Evolutionary conservation across 2,797 vertebrate species (phyloP), one percentile per base, ranked within the genome.

Genomic region (Artibeus jamaicensis): DNA sequence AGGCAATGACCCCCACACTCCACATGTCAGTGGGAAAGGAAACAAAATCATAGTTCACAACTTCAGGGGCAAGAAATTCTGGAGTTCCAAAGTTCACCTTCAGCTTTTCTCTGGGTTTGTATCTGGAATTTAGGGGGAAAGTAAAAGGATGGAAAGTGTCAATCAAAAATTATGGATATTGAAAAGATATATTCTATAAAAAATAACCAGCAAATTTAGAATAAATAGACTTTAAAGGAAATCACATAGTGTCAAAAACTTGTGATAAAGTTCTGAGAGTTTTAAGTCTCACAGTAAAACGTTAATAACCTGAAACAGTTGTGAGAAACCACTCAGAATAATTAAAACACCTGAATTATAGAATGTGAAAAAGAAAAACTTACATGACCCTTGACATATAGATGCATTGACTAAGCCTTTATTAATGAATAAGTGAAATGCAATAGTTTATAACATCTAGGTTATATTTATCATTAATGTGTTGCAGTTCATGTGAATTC

Each of bases 21-120:
- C 99, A 99, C 99, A 99, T 99, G 98, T 99, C 99, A 9, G 99
- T 99, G 85, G 99, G 99, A 98, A 99, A 99, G 93, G 99, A 99
- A 92, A 99, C 99, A 97, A 99, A 99, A 91, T 99, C 99, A n/a
- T 99, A 99, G 98, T 99, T 99, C 98, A 99, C 99, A 89, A 99
- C 99, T 98, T 99, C 99, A 70, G 99, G 99, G 93, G 99, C 99
- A 91, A 99, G 98, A 97, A 99, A 99, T 96, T 99, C 99, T n/a
- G 99, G 99, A 11, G 99, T 99, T 76, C 99, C 99, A 97, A 99
- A 99, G 97, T 99, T 99, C 97, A 99, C 99, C 98, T 98, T 99
- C 94, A 99, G 98, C 97, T 99, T 99, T 98, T 99, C 99, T 78
- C 99, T 99, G 94, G 99, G 99, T 98, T 99, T 99, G 89, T 99